These are phyloP conservation scores for Cochlearius cochlearius DNA, from an alignment of 2,113 vertebrate genomes.

Conservation along the genomic window DNA sequence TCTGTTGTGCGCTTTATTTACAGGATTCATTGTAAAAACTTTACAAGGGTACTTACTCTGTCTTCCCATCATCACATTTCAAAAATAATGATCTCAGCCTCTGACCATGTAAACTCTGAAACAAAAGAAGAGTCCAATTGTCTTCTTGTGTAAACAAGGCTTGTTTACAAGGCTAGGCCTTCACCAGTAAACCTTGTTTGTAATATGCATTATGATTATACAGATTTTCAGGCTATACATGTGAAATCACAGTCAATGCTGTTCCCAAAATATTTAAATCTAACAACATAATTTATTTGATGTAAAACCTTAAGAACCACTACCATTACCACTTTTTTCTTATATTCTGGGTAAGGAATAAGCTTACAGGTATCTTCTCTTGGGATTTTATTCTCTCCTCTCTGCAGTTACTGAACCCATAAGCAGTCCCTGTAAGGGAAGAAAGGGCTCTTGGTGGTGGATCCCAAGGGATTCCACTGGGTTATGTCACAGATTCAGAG, in stretches of 20 bases:
- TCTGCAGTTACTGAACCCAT: not conserved
- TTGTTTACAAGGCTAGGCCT: not conserved
- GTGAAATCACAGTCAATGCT: not conserved
- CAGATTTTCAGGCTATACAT: not conserved
- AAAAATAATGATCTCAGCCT: slow-evolving; percentile 35
- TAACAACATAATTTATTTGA: not conserved
- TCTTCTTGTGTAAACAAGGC: not conserved
- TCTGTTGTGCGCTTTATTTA: slow-evolving; percentile 8
- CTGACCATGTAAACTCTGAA: slow-evolving; percentile 21
- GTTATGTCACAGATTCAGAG: not conserved
- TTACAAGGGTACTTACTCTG: not conserved
- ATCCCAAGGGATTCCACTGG: not conserved
- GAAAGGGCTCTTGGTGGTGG: not conserved
- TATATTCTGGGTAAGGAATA: not conserved
- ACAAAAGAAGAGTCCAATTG: slow-evolving; percentile 17
- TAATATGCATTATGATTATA: not conserved
- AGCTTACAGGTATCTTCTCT: not conserved
- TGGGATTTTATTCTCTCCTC: not conserved
- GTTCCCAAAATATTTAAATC: not conserved
- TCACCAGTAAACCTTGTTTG: not conserved
- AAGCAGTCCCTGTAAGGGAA: not conserved
- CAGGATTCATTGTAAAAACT: slow-evolving; percentile 17
- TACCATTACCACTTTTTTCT: not conserved
- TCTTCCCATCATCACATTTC: not conserved
- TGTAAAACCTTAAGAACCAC: not conserved